These are phyloP conservation scores for Heteropelma amictum DNA, from an alignment of 2,888 invertebrate genomes.

Conservation along the genomic window DNA sequence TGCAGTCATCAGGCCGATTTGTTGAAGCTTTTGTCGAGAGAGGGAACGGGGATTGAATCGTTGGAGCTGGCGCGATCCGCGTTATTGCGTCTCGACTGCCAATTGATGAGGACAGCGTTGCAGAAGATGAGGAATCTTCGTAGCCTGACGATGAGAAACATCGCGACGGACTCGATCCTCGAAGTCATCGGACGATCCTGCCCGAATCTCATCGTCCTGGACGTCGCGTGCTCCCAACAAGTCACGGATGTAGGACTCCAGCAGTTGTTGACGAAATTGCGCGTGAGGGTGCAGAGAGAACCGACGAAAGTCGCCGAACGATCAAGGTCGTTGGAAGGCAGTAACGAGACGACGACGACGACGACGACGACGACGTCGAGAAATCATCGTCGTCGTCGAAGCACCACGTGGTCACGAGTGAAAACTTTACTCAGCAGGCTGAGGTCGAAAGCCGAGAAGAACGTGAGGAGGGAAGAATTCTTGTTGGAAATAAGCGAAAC, in stretches of 20 bases:
- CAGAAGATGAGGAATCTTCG: conserved; percentile 72
- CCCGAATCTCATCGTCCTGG: conserved; percentile 73
- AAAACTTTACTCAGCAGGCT: conserved; percentile 68
- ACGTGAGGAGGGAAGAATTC: conserved; percentile 66
- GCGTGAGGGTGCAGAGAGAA: neutral
- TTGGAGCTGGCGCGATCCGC: conserved; percentile 76
- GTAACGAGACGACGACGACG: no score
- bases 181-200: conserved; percentile 76
- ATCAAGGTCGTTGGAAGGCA: no score
- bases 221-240: conserved; percentile 77
- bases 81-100: conserved; percentile 75
- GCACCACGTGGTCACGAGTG: conserved; percentile 70
- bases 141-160: conserved; percentile 76
- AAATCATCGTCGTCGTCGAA: conserved; percentile 28
- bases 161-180: conserved; percentile 76
- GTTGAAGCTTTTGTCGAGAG: conserved; percentile 73
- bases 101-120: conserved; percentile 74
- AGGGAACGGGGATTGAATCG: conserved; percentile 75
- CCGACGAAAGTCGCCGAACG: neutral
- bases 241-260: conserved; percentile 76
- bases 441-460: conserved; percentile 56
- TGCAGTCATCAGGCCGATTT: conserved; percentile 78
- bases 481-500: conserved; percentile 75
- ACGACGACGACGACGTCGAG: no score
- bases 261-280: conserved; percentile 68